Conservation (phyloP, 23 tunicate species). For the Trididemnum miniatum region DNA sequence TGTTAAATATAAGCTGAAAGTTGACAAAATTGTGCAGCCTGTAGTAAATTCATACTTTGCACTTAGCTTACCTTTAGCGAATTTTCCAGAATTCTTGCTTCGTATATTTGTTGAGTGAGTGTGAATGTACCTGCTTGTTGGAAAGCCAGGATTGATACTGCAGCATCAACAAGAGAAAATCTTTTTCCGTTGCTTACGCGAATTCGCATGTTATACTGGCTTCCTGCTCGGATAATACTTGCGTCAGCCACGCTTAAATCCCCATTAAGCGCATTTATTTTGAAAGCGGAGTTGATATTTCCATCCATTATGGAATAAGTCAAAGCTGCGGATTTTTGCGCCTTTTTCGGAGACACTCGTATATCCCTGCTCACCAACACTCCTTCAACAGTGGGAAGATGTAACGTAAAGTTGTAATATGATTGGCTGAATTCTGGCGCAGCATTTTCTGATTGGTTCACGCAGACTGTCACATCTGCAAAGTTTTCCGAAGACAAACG, state of each 20-base stretch:
- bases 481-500: conserved; percentile 20
- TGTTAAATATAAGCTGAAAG: no score
- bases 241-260: conserved; percentile 8
- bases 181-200: conserved; percentile 37
- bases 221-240: background rate
- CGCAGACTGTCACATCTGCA: conserved; percentile 38
- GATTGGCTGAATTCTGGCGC: conserved; percentile 29
- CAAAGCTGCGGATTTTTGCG: background rate
- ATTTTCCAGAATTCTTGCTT: conserved; percentile 24
- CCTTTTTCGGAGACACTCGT: background rate
- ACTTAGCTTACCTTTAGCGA: conserved; percentile 32
- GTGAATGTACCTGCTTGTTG: background rate
- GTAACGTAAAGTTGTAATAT: conserved; percentile 25
- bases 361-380: conserved; percentile 25
- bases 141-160: background rate
- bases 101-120: conserved; percentile 14
- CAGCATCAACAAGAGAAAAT: background rate
- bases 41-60: no score
- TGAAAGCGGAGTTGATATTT: conserved; percentile 36
- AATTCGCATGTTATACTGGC: conserved; percentile 20
- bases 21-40: no score
- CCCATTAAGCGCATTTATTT: conserved; percentile 39
- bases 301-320: conserved; percentile 35
- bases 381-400: conserved; percentile 37
- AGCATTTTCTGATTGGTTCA: conserved; percentile 2